Percentiles rank a stretch among this genome's conserved stretches.
Evolutionary conservation across 1,140 invertebrate species (phyloP).

Genomic region (Macrobrachium nipponense): DNA sequence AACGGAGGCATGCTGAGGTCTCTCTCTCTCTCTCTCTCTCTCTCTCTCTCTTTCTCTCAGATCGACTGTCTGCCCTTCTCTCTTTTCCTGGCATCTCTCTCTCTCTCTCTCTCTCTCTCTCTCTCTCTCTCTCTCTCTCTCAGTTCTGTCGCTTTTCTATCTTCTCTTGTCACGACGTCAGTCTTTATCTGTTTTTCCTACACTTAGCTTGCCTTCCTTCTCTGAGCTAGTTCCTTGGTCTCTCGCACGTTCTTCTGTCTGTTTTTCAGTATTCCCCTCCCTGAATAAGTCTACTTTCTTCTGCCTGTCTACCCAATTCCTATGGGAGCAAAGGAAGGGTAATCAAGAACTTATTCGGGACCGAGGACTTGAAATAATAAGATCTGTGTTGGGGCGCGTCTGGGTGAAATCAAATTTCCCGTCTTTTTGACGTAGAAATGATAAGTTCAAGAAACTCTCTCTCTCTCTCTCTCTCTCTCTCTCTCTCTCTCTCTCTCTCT

Average conservation of each 20-base stretch:
- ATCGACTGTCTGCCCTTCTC: too few relatives aligned
- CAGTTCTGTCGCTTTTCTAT: not conserved
- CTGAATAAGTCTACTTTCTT: not conserved
- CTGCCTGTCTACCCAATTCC: not conserved
- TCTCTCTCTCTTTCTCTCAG: conserved; percentile 15
- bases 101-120: not conserved
- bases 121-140: not conserved
- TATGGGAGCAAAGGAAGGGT: not conserved
- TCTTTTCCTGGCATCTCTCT: too few relatives aligned
- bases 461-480: too few relatives aligned
- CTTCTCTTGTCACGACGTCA: not conserved
- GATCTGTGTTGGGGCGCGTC: too few relatives aligned
- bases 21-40: not conserved
- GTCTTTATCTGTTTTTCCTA: not conserved
- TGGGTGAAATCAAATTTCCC: too few relatives aligned
- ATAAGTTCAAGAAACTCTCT: too few relatives aligned
- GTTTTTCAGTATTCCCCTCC: not conserved
- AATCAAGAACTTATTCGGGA: too few relatives aligned
- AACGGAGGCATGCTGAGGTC: too few relatives aligned
- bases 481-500: too few relatives aligned
- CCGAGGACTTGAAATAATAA: too few relatives aligned
- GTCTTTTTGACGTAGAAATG: too few relatives aligned
- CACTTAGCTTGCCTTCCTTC: not conserved
- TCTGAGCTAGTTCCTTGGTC: not conserved
- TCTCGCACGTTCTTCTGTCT: not conserved